Base-by-base conservation (phyloP, 2,797 vertebrate species). In the Allobates femoralis region DNA sequence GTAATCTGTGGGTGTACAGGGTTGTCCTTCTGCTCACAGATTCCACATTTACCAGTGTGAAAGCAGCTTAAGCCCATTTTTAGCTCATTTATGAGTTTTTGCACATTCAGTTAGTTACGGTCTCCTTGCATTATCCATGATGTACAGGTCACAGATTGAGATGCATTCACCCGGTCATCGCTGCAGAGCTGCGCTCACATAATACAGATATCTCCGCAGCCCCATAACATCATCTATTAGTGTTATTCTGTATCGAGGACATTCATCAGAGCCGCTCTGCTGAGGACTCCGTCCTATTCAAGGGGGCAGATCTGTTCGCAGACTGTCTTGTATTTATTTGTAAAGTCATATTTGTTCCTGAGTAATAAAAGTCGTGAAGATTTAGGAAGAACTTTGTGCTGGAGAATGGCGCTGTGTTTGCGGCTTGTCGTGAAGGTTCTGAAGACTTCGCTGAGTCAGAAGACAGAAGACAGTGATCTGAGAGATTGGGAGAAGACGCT, bases 271-370 rank as follows among this genome's bases (percentile, higher is more conserved):
- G 53, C 28, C 32, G 19, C 19, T 26, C 21, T 37, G 56, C 34
- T 26, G 75, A 85, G 50, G 81, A 56, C 81, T 73, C 51, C 58
- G 34, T 55, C 66, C 30, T 73, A 51, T 34, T 28, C 18, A 37
- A 28, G 5, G 37, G 51, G 32, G 66, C 30, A 73, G 55, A 83
- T 73, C 66, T 83, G 28, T 73, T 32, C 28, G n/a, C 55, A 51
- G 51, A 62, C 56, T 18, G 83, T 66, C 66, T 67, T 51, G 41
- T 46, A 46, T 46, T 46, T 46, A 46, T 46, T 46, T 46, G 7
- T 46, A 46, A 3, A 11, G 11, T 46, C 0, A 7, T 46, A 7
- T 46, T 46, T 46, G 7, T 11, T 46, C 41, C 41, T 6, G 4
- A 8, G 41, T 46, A 46, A 46, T 46, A 46, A 46, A 46, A 46